Evolutionary conservation across 1,140 invertebrate species (phyloP).

Genomic region (Panonychus citri): DNA sequence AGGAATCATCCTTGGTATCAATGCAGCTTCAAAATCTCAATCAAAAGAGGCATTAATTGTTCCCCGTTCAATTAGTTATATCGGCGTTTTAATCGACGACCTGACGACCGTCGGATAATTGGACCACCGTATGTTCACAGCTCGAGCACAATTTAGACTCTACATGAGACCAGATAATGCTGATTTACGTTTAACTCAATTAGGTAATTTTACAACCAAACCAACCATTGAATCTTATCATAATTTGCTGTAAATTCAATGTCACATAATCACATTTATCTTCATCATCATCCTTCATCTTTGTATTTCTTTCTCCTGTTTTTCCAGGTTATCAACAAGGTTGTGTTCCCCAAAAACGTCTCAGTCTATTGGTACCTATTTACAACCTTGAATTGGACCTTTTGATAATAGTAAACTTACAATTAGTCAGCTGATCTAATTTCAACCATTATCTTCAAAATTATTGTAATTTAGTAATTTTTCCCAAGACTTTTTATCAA

Average conservation of each 20-base stretch:
- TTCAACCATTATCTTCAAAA: no score
- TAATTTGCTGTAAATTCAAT: no score
- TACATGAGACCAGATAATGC: conserved; percentile 69
- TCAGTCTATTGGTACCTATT: conserved; percentile 26
- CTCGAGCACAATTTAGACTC: conserved; percentile 63
- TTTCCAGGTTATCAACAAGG: conserved; percentile 35
- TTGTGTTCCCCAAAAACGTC: conserved; percentile 39
- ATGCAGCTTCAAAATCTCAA: conserved; percentile 24
- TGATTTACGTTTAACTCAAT: conserved; percentile 54
- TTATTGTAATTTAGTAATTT: no score
- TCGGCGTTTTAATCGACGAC: conserved; percentile 79
- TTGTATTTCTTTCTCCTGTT: conserved; percentile 17
- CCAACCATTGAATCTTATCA: no score
- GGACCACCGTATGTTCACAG: conserved; percentile 88
- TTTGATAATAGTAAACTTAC: background rate
- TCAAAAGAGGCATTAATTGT: conserved; percentile 36
- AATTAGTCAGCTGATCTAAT: background rate
- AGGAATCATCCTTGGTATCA: conserved; percentile 53
- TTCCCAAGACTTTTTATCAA: no score
- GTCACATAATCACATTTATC: no score
- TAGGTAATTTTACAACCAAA: conserved; percentile 25
- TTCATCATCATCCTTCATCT: no score
- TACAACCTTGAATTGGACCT: conserved; percentile 25
- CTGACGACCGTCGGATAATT: conserved; percentile 54
- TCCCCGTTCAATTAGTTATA: conserved; percentile 57